Base-by-base conservation (phyloP, 1,140 invertebrate genomes). In the Lucilia sericata region DNA sequence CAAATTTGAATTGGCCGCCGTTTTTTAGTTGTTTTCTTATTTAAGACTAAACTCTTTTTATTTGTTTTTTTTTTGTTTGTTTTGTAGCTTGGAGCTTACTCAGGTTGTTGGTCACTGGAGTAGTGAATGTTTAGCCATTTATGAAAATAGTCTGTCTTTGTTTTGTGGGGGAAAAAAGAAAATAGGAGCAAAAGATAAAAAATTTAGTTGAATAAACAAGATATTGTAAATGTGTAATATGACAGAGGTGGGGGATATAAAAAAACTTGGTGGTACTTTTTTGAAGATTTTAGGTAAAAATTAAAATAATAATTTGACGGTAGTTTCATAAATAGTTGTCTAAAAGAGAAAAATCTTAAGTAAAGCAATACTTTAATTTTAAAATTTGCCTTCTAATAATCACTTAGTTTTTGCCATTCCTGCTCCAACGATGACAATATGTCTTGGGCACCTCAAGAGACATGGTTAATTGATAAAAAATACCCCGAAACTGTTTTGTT, bases 1-100 rank as follows among this genome's bases (percentile, higher is more conserved):
- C 76, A 80, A 80, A 80, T 80, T 80, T 80, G 76, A 80, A 80
- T 80, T 80, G 76, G 76, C 76, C 76, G 76, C 76, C 76, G 76
- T 80, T 47, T 80, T 78, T 19, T 49, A 19, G 36, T 76, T 76
- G 36, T 47, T 47, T 42, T 49, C 49, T 49, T 80, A 42, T 76
- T 30, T 80, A 21, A 10, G 25, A 42, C 42, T 36, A 42, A 49
- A 21, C 76, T 47, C 19, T 51, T 80, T 80, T 80, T 80, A n/a
- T 17, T n/a, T 7, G 4, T 70, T 70, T 25, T 70, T 65, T 65
- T 65, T 3, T 5, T 21, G 21, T 10, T 70, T n/a, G n/a, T n/a
- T 70, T 70, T 70, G 25, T 70, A 70, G 76, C 76, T 42, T 80
- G 76, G 13, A 49, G 76, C 76, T 9, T 49, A 51, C 76, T 80